Conservation (phyloP, 1,140 invertebrate genomes). For the Meteorus sp. region DNA sequence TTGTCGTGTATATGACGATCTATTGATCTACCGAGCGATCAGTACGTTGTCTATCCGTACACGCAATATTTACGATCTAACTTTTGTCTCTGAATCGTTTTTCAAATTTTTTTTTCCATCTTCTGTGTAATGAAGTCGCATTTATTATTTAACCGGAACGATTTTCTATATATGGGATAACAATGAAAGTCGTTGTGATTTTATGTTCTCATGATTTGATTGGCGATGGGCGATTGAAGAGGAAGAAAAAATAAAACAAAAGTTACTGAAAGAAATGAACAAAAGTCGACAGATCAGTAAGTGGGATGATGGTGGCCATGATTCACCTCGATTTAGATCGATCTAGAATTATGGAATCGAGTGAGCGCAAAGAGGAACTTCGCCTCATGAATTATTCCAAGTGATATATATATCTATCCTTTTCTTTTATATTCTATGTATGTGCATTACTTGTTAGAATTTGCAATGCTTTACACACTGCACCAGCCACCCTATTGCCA, state of each 20-base stretch:
- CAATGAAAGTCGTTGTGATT: background rate
- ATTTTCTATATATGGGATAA: conserved; percentile 11
- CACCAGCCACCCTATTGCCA: background rate
- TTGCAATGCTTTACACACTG: too few relatives aligned
- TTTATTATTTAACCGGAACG: conserved; percentile 5
- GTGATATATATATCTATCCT: background rate
- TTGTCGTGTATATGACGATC: conserved; percentile 12
- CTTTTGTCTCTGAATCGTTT: background rate
- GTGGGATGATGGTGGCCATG: background rate
- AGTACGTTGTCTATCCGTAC: background rate
- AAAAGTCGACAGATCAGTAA: background rate
- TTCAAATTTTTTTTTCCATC: too few relatives aligned
- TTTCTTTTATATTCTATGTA: too few relatives aligned
- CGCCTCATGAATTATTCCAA: conserved; percentile 20
- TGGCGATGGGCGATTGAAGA: background rate
- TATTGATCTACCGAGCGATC: background rate
- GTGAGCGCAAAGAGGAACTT: conserved; percentile 1
- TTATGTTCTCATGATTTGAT: background rate
- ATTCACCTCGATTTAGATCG: conserved; percentile 10
- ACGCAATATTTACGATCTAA: background rate
- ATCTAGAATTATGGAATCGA: conserved; percentile 8
- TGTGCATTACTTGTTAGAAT: too few relatives aligned
- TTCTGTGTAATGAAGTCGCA: too few relatives aligned
- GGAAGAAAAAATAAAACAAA: too few relatives aligned
- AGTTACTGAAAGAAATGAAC: background rate